These are phyloP conservation scores for Salticus scenicus DNA, from an alignment of 2,888 invertebrate species.

Conservation along the genomic window DNA sequence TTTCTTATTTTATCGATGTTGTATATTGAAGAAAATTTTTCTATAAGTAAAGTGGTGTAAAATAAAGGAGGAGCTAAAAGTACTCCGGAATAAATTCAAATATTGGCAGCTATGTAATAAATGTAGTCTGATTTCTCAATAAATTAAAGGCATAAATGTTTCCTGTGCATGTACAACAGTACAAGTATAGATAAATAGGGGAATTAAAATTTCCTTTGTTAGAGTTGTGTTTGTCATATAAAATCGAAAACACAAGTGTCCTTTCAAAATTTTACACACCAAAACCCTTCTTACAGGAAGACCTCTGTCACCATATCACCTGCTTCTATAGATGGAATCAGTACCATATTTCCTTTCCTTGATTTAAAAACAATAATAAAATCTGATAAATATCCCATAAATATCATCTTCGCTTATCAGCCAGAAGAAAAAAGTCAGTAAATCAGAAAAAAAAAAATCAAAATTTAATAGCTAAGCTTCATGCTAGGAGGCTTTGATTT, in stretches of 20 bases:
- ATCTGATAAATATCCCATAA: slow-evolving; percentile 64
- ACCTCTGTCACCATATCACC: neutral
- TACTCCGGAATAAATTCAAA: too few species aligned
- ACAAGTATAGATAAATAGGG: too few species aligned
- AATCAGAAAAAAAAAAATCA: slow-evolving; percentile 32
- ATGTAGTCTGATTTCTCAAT: too few species aligned
- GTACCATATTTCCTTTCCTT: neutral
- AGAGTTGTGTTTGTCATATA: neutral
- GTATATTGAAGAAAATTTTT: too few species aligned
- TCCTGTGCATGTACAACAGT: too few species aligned
- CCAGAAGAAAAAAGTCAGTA: too few species aligned
- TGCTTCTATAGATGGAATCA: neutral
- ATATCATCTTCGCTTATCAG: slow-evolving; percentile 50
- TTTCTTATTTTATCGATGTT: too few species aligned
- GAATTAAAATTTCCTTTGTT: neutral
- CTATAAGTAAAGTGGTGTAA: too few species aligned
- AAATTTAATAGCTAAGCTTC: slow-evolving; percentile 59
- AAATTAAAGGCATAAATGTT: too few species aligned
- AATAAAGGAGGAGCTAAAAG: too few species aligned
- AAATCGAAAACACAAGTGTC: neutral
- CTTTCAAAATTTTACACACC: neutral
- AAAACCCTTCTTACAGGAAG: neutral
- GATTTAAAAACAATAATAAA: neutral
- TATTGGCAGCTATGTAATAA: too few species aligned
- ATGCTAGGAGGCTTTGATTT: slow-evolving; percentile 54